A percentile compares a stretch with the other conserved stretches of the same genome.
These are phyloP conservation scores for Leptobrachium leishanense DNA, from an alignment of 2,113 vertebrate species.

Conservation along the genomic window DNA sequence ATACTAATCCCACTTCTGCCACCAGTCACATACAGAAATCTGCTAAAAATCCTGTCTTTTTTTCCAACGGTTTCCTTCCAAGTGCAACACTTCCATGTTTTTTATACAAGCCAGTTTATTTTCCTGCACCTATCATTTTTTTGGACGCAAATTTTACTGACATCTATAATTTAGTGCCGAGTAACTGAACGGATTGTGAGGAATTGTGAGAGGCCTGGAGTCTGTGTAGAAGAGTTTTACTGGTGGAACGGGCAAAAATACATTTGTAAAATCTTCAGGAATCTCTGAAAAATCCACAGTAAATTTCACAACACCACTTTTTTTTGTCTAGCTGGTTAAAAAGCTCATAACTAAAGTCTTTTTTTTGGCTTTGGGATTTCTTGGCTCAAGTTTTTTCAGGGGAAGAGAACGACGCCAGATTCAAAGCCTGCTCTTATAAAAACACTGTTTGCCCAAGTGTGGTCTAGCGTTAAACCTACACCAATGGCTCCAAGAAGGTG, in stretches of 20 bases:
- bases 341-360: conserved; percentile 8
- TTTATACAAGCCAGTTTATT: no score
- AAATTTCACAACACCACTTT: neutral
- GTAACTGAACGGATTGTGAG: no score
- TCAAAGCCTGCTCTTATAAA: conserved; percentile 26
- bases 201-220: no score
- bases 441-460: conserved; percentile 35
- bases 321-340: conserved; percentile 7
- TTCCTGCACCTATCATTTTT: no score
- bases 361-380: conserved; percentile 8
- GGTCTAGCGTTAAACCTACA: neutral
- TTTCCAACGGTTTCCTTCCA: no score
- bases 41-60: neutral
- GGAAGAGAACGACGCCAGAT: conserved; percentile 14
- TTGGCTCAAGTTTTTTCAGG: conserved; percentile 24
- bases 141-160: no score
- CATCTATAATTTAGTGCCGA: no score
- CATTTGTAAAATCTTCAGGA: no score
- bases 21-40: neutral
- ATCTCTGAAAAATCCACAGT: no score
- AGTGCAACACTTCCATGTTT: no score
- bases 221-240: no score
- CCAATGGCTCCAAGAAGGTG: neutral
- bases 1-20: neutral
- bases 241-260: no score